A percentile compares a stretch with the other conserved stretches of the same genome.
Conservation (phyloP, 2,797 vertebrate species). For the Neoniphon sammara region DNA sequence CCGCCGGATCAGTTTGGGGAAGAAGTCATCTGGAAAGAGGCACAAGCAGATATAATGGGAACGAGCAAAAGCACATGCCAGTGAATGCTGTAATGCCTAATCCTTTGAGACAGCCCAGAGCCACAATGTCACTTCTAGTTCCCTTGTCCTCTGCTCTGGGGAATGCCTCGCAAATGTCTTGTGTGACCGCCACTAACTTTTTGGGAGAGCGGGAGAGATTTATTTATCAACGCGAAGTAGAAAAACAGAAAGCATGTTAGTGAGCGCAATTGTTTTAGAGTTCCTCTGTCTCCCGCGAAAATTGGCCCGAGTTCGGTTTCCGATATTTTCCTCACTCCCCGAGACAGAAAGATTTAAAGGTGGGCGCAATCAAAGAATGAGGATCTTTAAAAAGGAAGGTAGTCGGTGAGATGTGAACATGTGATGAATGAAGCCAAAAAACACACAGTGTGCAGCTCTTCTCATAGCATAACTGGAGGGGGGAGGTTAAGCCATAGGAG, state of each 20-base stretch:
- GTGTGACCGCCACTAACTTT: conserved; percentile 80
- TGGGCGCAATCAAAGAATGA: conserved; percentile 49
- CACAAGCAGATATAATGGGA: conserved; percentile 85
- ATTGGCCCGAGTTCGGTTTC: conserved; percentile 60
- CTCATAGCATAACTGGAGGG: conserved; percentile 51
- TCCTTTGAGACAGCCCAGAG: conserved; percentile 86
- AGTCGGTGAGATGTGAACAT: conserved; percentile 52
- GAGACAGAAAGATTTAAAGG: conserved; percentile 61
- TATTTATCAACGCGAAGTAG: conserved; percentile 65
- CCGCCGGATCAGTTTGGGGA: conserved; percentile 83
- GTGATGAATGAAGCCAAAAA: conserved; percentile 67
- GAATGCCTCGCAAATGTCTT: conserved; percentile 77
- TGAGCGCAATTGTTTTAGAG: conserved; percentile 67
- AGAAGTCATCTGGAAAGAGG: conserved; percentile 88
- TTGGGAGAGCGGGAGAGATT: conserved; percentile 68
- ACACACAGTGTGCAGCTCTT: conserved; percentile 63
- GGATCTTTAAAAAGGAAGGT: conserved; percentile 46
- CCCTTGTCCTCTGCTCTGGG: conserved; percentile 77
- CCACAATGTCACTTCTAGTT: conserved; percentile 87
- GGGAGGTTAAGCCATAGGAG: conserved; percentile 66
- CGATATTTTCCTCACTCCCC: conserved; percentile 56
- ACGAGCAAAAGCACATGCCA: conserved; percentile 82
- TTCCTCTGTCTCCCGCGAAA: conserved; percentile 59
- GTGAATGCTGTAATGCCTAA: conserved; percentile 86
- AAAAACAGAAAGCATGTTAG: conserved; percentile 59